phyloP scores from a whole-genome alignment of 2,888 invertebrate species.

The Neuroscelio doddi region DNA sequence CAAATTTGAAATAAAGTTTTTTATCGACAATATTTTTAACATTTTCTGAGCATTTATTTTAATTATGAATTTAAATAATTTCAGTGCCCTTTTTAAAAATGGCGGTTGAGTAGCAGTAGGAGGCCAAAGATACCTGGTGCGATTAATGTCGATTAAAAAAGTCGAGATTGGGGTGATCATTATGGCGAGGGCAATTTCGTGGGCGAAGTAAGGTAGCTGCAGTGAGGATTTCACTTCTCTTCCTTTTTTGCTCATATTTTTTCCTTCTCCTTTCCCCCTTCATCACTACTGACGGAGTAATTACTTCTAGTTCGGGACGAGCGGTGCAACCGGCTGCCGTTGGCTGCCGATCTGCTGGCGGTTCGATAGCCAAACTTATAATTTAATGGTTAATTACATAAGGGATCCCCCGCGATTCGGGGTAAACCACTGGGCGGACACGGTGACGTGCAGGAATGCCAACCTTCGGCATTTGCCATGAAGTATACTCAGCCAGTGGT shows the following conservation, averaged over 20 bases:
- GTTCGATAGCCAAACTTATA: slow-evolving; percentile 71
- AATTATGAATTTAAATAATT: no score
- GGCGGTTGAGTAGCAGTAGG: slow-evolving; percentile 14
- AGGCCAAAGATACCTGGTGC: slow-evolving; percentile 30
- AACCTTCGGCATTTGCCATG: slow-evolving; percentile 34
- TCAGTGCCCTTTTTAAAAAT: not conserved
- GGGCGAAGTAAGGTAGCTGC: slow-evolving; percentile 62
- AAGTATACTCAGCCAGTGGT: slow-evolving; percentile 33
- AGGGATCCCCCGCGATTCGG: slow-evolving; percentile 69
- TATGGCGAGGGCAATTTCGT: slow-evolving; percentile 57
- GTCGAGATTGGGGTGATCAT: slow-evolving; percentile 50
- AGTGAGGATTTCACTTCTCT: slow-evolving; percentile 38
- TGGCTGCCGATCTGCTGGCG: slow-evolving; percentile 57
- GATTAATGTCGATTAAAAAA: slow-evolving; percentile 63
- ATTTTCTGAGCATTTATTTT: no score
- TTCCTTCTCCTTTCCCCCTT: slow-evolving; percentile 28
- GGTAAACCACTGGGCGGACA: slow-evolving; percentile 71
- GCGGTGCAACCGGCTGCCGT: slow-evolving; percentile 43
- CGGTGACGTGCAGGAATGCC: slow-evolving; percentile 60
- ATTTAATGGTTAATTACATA: slow-evolving; percentile 72
- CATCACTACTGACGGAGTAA: slow-evolving; percentile 55
- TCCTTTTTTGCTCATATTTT: slow-evolving; percentile 36
- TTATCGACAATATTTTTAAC: no score
- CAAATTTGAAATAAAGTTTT: no score
- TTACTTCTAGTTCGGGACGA: slow-evolving; percentile 66